phyloP scores from a whole-genome alignment of 2,113 vertebrate species.

The Bagarius yarrelli region DNA sequence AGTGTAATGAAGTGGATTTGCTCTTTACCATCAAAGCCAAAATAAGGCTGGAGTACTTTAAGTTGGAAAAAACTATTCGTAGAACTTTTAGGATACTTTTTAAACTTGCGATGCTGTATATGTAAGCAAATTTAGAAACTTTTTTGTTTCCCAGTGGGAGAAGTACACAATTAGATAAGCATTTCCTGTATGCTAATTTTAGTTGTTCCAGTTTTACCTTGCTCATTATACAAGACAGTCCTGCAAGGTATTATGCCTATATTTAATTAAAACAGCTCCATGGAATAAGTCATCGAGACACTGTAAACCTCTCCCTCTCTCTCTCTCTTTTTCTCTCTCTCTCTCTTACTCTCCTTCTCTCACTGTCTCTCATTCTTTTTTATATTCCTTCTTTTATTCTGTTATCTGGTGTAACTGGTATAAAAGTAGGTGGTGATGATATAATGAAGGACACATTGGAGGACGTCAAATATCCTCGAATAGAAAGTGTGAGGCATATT shows the following conservation, averaged over 20 bases:
- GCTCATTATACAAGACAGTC: conserved; percentile 17
- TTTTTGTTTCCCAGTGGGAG: conserved; percentile 4
- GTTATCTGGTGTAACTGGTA: conserved; percentile 32
- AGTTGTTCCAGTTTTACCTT: conserved; percentile 26
- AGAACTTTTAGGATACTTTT: conserved; percentile 5
- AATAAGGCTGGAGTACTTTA: not conserved
- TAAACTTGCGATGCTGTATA: conserved; percentile 16
- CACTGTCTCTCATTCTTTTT: not conserved
- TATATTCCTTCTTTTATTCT: not conserved
- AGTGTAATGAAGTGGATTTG: conserved; percentile 18
- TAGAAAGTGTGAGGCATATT: conserved; percentile 31
- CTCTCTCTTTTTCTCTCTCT: conserved; percentile 8
- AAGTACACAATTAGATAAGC: conserved; percentile 25
- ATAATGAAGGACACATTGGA: conserved; percentile 18
- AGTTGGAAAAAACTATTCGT: not conserved
- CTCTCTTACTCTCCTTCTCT: not conserved
- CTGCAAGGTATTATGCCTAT: conserved; percentile 27
- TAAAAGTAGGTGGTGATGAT: conserved; percentile 19
- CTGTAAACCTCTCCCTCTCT: not conserved
- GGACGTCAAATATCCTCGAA: conserved; percentile 10
- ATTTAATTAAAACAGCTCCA: conserved; percentile 32
- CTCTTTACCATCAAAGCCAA: conserved; percentile 19
- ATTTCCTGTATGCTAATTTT: conserved; percentile 25
- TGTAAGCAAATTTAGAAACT: conserved; percentile 9
- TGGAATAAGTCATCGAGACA: conserved; percentile 17